phyloP scores from a whole-genome alignment of 2,888 invertebrate genomes.

The Dorcus hopei region DNA sequence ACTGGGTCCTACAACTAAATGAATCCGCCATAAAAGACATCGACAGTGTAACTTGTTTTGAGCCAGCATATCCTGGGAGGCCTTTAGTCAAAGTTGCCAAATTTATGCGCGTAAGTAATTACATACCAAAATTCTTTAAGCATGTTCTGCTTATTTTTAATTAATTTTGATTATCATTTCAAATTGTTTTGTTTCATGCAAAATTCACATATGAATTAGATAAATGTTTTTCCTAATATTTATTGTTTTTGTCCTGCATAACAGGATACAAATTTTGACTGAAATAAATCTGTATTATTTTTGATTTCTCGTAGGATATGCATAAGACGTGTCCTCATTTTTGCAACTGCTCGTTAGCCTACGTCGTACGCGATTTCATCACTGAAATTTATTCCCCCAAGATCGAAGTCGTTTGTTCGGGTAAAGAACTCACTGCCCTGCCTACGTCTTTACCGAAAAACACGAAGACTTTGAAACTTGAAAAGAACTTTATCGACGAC shows the following conservation, averaged over 20 bases:
- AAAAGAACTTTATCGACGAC: constrained; percentile 62
- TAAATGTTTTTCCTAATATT: too few species aligned
- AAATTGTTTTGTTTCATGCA: neutral
- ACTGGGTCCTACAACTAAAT: constrained; percentile 61
- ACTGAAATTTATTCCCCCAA: constrained; percentile 51
- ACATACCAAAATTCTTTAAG: constrained; percentile 1
- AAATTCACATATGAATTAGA: neutral
- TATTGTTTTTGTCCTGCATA: neutral
- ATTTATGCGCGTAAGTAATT: constrained; percentile 57
- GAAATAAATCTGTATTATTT: too few species aligned
- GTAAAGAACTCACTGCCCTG: constrained; percentile 55
- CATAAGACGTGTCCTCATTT: constrained; percentile 52
- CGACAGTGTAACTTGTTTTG: constrained; percentile 58
- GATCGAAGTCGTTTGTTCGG: constrained; percentile 67
- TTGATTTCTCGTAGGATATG: too few species aligned
- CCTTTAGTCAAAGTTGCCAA: constrained; percentile 63
- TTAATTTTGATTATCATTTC: constrained; percentile 1
- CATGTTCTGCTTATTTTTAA: too few species aligned
- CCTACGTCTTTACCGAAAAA: constrained; percentile 62
- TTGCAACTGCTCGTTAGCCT: constrained; percentile 63
- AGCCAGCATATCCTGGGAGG: constrained; percentile 59
- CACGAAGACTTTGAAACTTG: constrained; percentile 63
- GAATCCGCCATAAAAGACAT: constrained; percentile 57
- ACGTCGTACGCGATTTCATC: constrained; percentile 55
- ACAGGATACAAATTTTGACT: neutral